Conservation (phyloP, 1,140 invertebrate species). For the Melitaea cinxia region DNA sequence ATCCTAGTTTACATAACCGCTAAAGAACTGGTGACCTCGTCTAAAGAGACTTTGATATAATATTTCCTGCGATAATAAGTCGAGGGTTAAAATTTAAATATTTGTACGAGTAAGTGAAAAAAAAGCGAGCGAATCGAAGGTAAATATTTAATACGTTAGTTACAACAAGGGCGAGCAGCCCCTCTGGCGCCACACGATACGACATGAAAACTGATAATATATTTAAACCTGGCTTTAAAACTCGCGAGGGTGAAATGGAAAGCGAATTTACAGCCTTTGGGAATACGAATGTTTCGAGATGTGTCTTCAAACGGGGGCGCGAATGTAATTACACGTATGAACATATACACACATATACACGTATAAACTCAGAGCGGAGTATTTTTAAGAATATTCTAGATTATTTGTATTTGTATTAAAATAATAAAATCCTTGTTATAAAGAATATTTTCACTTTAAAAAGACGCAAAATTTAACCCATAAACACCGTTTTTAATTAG, state of each 20-base stretch:
- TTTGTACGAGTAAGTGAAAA: slow-evolving; percentile 29
- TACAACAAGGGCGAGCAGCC: slow-evolving; percentile 54
- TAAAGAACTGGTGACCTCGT: background rate
- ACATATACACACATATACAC: too few relatives aligned
- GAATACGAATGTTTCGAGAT: slow-evolving; percentile 51
- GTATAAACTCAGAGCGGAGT: slow-evolving; percentile 9
- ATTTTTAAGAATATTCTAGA: slow-evolving; percentile 19
- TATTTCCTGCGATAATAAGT: background rate
- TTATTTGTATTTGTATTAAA: background rate
- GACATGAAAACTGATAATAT: slow-evolving; percentile 73
- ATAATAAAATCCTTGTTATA: background rate
- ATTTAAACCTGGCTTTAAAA: slow-evolving; percentile 69
- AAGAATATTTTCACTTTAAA: background rate
- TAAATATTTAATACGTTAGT: slow-evolving; percentile 61
- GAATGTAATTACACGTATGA: slow-evolving; percentile 35
- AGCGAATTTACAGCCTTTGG: slow-evolving; percentile 64
- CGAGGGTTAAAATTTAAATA: background rate
- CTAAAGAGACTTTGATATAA: background rate
- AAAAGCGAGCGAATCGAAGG: slow-evolving; percentile 52
- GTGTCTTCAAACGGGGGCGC: slow-evolving; percentile 50
- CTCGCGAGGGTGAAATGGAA: slow-evolving; percentile 55
- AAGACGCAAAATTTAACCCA: background rate
- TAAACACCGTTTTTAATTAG: background rate
- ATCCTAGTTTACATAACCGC: slow-evolving; percentile 42
- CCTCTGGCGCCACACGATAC: slow-evolving; percentile 70